phyloP scores from a whole-genome alignment of 2,797 vertebrate species.

The Molossus molossus region DNA sequence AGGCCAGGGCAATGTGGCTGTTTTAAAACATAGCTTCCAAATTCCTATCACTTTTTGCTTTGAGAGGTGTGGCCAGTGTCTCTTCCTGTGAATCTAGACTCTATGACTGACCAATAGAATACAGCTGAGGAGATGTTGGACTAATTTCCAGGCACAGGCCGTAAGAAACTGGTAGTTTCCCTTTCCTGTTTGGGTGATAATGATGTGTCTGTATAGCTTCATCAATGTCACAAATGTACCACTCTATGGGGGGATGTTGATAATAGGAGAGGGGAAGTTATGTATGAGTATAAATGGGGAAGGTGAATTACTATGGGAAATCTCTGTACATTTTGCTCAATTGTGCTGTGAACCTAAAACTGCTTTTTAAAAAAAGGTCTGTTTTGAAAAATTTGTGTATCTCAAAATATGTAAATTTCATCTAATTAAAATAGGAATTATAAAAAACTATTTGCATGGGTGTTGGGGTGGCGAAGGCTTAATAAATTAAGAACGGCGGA shows the following conservation, averaged over 20 bases:
- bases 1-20: not conserved
- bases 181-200: not conserved
- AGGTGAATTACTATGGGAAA: not conserved
- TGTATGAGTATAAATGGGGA: not conserved
- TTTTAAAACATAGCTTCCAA: constrained; percentile 13
- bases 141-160: not conserved
- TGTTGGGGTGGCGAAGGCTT: not conserved
- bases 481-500: constrained; percentile 11
- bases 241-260: not conserved
- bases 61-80: not conserved
- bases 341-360: constrained; percentile 19
- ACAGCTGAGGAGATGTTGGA: not conserved
- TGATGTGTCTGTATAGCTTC: not conserved
- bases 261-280: not conserved
- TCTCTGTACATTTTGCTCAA: not conserved
- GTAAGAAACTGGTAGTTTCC: not conserved
- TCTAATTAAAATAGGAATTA: not conserved
- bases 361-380: not conserved
- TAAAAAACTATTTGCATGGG: not conserved
- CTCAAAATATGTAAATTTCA: constrained; percentile 49
- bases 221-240: not conserved
- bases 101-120: not conserved
- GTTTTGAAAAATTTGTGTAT: too few relatives aligned
- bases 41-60: not conserved
- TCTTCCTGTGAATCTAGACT: not conserved